Evolutionary conservation across 2,113 vertebrate genomes (phyloP).

Genomic region (Malurus alboscapulatus): DNA sequence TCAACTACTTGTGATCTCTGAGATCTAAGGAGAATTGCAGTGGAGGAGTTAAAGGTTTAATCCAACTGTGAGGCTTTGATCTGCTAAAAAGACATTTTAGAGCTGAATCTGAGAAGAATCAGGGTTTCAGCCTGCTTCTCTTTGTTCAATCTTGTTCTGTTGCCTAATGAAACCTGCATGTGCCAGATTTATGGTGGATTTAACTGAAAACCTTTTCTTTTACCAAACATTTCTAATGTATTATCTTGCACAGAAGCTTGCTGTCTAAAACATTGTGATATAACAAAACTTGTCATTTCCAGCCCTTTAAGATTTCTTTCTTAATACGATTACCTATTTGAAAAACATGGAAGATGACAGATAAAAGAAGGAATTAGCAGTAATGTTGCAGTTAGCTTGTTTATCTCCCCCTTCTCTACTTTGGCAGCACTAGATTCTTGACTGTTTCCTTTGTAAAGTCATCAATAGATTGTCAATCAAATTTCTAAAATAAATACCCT

Average conservation of each 20-base stretch:
- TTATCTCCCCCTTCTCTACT: rapidly evolving
- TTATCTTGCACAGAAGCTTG: neutral
- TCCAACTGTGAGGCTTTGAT: constrained; percentile 11
- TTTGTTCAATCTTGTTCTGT: neutral
- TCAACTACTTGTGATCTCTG: neutral
- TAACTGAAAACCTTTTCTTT: neutral
- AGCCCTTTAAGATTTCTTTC: neutral
- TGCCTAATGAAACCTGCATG: rapidly evolving
- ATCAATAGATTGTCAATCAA: neutral
- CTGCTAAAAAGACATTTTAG: constrained; percentile 16
- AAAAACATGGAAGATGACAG: neutral
- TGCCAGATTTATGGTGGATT: neutral
- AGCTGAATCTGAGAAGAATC: neutral
- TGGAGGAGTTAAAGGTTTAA: neutral
- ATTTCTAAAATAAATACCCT: too few relatives aligned
- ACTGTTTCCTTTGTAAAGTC: neutral
- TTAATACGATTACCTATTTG: neutral
- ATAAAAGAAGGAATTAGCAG: neutral
- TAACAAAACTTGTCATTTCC: neutral
- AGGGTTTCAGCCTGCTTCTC: neutral
- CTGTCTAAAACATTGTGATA: neutral
- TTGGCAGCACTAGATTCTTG: neutral
- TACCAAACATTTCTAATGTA: neutral
- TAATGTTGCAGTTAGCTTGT: neutral
- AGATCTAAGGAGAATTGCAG: constrained; percentile 3